Evolutionary conservation across 2,888 invertebrate species (phyloP), one percentile per base, ranked within the genome.

Genomic region (Chorisops tibialis): DNA sequence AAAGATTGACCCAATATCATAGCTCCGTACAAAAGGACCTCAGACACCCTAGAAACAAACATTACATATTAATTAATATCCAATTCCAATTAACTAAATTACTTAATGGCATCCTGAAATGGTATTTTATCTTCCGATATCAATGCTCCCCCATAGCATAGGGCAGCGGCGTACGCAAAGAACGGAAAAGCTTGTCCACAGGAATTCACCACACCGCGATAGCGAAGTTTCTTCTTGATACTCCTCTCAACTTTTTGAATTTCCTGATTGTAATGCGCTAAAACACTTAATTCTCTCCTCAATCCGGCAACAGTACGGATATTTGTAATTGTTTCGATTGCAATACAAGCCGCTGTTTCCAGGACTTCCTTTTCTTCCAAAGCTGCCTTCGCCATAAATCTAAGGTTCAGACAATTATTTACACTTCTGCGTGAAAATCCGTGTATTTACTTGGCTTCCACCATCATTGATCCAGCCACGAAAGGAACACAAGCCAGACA

Each of bases 1-100:
- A 89, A 76, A 0, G 89, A 87, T 70, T 89, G 89, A 0, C 89
- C 89, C 74, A 89, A 80, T 87, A 89, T 88, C 87, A 88, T 88
- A 0, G 89, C 85, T 1, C 89, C 89, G 71, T 88, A 88, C 16
- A 90, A 82, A n/a, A 90, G 74, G 0, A 88, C 87, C 71, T 90
- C 89, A 0, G 88, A 87, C 12, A 89, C 88, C 71, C 87, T 87
- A 71, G 1, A 71, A 70, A 47, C 16, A 43, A 37, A 47, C 24
- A 30, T 24, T 12, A 35, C 16, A 11, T 14, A 16, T 7, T 3
- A 14, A 24, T 14, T 16, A 16, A n/a, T 39, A n/a, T n/a, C n/a
- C n/a, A n/a, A n/a, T n/a, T n/a, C n/a, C n/a, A n/a, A n/a, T n/a
- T 38, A 54, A 30, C 12, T 30, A 21, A 30, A 43, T 79, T 69